Base-by-base conservation (phyloP, 2,113 vertebrate species). In the Tenrec ecaudatus region DNA sequence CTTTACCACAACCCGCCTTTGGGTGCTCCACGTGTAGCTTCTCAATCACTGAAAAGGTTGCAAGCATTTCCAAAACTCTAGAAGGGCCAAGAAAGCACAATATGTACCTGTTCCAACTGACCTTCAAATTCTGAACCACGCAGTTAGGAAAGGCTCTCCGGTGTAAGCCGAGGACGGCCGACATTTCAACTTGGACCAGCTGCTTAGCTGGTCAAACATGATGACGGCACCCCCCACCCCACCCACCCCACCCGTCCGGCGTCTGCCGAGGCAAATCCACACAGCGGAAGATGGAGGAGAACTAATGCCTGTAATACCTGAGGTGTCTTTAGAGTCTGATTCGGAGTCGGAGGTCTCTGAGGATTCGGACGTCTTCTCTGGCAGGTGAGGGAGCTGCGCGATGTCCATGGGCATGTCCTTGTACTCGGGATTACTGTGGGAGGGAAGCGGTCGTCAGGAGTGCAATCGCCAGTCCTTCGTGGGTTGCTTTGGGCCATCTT, bases 321-420 rank as follows among this genome's bases (percentile, higher is more conserved):
- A 99, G 98, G 99, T 99, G 97, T 99, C 99, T 98, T 99, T 99
- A 96, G 99, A 99, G 96, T 99, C 99, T 0, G 99, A 99, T 95
- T 99, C 99, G 0, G 99, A 99, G 97, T 99, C 99, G 0, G 99
- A 99, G 7, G 99, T 99, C 97, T 99, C 99, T 0, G 99, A 99
- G 90, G 99, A 99, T 98, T 99, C 99, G 0, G 99, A 99, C 22
- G 99, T 98, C 97, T 99, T 99, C 98, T 99, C 99, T 0, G 99
- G 99, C 95, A 99, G 98, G 87, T 99, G 99, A 38, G 99, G 99
- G 94, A 99, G 98, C 97, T 99, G 99, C 85, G 99, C 98, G 78
- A 99, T 99, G 97, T 99, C 99, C 98, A 99, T 99, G 47, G 99
- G 99, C 5, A 98, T 99, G 98, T 99, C 99, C 97, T 99, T 99